Evolutionary conservation across 2,888 invertebrate species (phyloP).

Genomic region (Tuta absoluta): DNA sequence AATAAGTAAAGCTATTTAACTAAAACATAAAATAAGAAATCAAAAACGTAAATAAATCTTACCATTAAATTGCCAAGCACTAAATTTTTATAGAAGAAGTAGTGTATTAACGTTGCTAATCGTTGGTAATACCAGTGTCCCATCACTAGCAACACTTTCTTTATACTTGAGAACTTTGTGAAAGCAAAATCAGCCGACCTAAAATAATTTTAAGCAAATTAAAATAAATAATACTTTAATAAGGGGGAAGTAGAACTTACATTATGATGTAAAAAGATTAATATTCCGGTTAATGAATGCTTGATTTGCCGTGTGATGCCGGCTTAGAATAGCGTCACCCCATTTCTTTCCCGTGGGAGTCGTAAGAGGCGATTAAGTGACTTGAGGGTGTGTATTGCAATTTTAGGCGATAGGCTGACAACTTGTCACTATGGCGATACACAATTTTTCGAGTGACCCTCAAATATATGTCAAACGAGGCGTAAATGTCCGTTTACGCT

Average conservation of each 20-base stretch:
- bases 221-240: background rate
- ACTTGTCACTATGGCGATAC: too few relatives aligned
- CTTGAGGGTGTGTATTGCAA: too few relatives aligned
- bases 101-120: conserved; percentile 87
- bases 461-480: too few relatives aligned
- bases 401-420: too few relatives aligned
- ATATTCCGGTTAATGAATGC: too few relatives aligned
- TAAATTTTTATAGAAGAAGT: conserved; percentile 93
- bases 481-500: too few relatives aligned
- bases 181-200: conserved; percentile 93
- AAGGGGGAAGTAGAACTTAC: background rate
- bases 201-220: conserved; percentile 31
- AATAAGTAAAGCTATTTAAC: background rate
- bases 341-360: too few relatives aligned
- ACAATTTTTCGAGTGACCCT: too few relatives aligned
- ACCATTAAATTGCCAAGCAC: conserved; percentile 85
- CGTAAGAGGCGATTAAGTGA: too few relatives aligned
- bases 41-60: conserved; percentile 40
- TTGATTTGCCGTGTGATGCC: too few relatives aligned
- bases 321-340: too few relatives aligned
- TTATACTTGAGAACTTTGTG: conserved; percentile 89
- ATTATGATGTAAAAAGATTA: too few relatives aligned
- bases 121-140: conserved; percentile 92
- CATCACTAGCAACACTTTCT: conserved; percentile 88
- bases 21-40: background rate